Conservation (phyloP, 1,140 invertebrate species). For the Aphis gossypii region DNA sequence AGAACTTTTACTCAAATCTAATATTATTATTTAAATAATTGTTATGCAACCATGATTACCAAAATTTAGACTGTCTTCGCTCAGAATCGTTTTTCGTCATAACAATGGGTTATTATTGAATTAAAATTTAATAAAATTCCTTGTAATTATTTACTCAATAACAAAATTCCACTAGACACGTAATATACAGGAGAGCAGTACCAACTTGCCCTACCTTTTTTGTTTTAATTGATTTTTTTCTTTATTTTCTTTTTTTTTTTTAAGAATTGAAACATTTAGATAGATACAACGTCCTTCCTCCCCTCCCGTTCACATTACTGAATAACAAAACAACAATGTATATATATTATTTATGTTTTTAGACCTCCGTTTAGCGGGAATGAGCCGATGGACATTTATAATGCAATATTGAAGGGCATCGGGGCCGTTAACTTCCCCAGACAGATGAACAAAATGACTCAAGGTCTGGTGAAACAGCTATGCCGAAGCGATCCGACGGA, state of each 20-base stretch:
- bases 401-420: conserved; percentile 91
- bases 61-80: too few species aligned
- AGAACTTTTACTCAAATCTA: too few species aligned
- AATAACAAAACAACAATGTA: background rate
- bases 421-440: conserved; percentile 87
- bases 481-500: conserved; percentile 90
- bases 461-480: conserved; percentile 84
- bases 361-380: conserved; percentile 91
- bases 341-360: background rate
- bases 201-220: too few species aligned
- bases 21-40: too few species aligned
- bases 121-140: too few species aligned
- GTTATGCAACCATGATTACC: too few species aligned
- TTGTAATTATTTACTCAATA: too few species aligned
- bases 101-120: too few species aligned
- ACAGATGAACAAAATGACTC: conserved; percentile 79
- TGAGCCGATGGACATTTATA: conserved; percentile 97
- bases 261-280: background rate
- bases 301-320: background rate
- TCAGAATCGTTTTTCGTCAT: too few species aligned
- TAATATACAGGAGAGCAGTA: too few species aligned
- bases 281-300: background rate
- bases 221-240: too few species aligned
- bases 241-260: background rate
- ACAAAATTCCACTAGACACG: too few species aligned